These are phyloP conservation scores for Diplazon laetatorius DNA, from an alignment of 2,888 invertebrate genomes.

Conservation along the genomic window DNA sequence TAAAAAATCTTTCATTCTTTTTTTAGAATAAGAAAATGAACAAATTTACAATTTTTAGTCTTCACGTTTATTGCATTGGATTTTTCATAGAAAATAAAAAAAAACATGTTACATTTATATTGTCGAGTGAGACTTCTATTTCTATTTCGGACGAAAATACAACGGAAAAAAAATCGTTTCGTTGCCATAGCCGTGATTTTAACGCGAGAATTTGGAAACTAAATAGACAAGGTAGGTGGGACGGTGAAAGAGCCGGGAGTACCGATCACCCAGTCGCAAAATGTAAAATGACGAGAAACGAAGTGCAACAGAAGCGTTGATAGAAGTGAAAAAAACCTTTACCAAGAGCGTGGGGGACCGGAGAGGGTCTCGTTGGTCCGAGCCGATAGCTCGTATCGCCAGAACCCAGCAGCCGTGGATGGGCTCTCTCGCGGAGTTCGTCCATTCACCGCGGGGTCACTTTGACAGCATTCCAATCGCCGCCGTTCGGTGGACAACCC, in stretches of 20 bases:
- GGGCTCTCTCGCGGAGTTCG: conserved; percentile 30
- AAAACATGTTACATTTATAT: too few species aligned
- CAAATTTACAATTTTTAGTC: too few species aligned
- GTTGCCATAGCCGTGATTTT: background rate
- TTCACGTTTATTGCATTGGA: too few species aligned
- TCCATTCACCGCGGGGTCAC: conserved; percentile 53
- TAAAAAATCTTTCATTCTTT: too few species aligned
- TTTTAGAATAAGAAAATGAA: too few species aligned
- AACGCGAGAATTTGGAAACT: background rate
- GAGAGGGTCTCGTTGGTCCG: conserved; percentile 47
- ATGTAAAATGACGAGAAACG: conserved; percentile 39
- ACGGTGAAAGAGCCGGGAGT: conserved; percentile 23
- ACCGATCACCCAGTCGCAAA: conserved; percentile 27
- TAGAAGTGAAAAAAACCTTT: too few species aligned
- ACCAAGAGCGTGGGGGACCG: conserved; percentile 13
- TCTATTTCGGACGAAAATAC: too few species aligned
- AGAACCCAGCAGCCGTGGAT: conserved; percentile 43
- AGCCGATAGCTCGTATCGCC: conserved; percentile 58
- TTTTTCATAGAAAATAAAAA: too few species aligned
- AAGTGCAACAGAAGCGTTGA: conserved; percentile 23
- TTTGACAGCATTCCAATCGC: conserved; percentile 57
- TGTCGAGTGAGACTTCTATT: too few species aligned
- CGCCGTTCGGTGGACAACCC: conserved; percentile 61
- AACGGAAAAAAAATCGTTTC: background rate
- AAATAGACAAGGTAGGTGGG: conserved; percentile 19